These are phyloP conservation scores for Arion vulgaris DNA, from an alignment of 1,140 invertebrate species.

Conservation along the genomic window DNA sequence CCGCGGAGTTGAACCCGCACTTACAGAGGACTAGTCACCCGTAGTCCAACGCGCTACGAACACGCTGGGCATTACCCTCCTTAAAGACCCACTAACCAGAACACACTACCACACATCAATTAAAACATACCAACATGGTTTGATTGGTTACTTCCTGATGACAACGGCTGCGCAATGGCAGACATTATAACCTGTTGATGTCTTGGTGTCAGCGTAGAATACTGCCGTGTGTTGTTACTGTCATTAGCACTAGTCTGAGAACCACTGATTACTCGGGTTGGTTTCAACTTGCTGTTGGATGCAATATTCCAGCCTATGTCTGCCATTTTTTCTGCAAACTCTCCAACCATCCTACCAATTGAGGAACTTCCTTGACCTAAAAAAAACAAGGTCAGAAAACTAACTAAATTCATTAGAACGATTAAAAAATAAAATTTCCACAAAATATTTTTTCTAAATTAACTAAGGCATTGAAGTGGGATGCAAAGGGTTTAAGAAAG, in stretches of 20 bases:
- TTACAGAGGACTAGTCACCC: too few relatives aligned
- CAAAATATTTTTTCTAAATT: too few relatives aligned
- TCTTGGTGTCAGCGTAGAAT: conserved; percentile 42
- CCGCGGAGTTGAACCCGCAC: too few relatives aligned
- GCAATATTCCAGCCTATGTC: conserved; percentile 66
- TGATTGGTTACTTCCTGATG: conserved; percentile 6
- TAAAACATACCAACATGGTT: conserved; percentile 29
- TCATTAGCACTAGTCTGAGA: conserved; percentile 18
- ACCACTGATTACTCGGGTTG: conserved; percentile 3
- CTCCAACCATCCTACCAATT: conserved; percentile 59
- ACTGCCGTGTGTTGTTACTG: conserved; percentile 33
- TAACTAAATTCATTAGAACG: too few relatives aligned
- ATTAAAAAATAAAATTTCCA: too few relatives aligned
- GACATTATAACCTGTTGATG: conserved; percentile 36
- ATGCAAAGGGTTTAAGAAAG: too few relatives aligned
- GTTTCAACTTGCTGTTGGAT: conserved; percentile 52
- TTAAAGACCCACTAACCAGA: too few relatives aligned
- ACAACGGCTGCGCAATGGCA: conserved; percentile 20
- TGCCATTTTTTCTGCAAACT: conserved; percentile 63
- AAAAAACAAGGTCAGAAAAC: not conserved
- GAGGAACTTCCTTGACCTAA: conserved; percentile 70
- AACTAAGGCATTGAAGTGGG: too few relatives aligned
- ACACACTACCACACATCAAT: too few relatives aligned
- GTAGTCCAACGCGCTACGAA: too few relatives aligned
- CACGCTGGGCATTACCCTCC: too few relatives aligned